Conservation (phyloP, 1,140 invertebrate genomes). For the Drosophila aff. region DNA sequence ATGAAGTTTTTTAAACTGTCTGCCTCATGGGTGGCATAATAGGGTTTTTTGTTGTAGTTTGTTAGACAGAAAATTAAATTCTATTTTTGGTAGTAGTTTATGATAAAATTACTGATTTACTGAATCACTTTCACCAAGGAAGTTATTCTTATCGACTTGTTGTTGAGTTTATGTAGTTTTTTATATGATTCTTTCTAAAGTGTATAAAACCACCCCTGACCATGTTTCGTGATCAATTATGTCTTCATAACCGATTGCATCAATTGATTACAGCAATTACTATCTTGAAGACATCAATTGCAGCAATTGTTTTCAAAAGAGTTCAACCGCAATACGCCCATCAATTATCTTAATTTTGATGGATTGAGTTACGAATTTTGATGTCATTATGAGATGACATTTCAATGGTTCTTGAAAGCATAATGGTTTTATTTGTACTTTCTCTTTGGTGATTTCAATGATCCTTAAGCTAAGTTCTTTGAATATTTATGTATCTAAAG, state of each 20-base stretch:
- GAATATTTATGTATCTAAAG: not conserved
- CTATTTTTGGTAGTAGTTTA: not conserved
- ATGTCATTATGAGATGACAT: not conserved
- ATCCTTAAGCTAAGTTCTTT: not conserved
- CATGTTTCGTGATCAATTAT: slow-evolving; percentile 2
- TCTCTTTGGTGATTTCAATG: not conserved
- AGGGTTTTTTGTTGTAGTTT: not conserved
- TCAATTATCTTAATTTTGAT: slow-evolving; percentile 13
- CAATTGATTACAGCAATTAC: slow-evolving; percentile 32
- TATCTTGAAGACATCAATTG: slow-evolving; percentile 4
- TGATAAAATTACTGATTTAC: no score
- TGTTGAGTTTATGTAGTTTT: not conserved
- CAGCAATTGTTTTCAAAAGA: slow-evolving; percentile 20
- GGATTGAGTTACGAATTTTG: not conserved
- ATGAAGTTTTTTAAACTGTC: not conserved
- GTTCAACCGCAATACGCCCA: slow-evolving; percentile 19
- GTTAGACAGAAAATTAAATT: not conserved
- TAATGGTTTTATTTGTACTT: not conserved
- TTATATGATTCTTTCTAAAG: not conserved
- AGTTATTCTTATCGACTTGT: not conserved
- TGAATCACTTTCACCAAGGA: no score
- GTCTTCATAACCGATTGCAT: slow-evolving; percentile 14
- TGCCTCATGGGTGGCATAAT: not conserved
- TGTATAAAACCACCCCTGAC: not conserved
- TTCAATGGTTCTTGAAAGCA: not conserved